Base-by-base conservation (phyloP, 2,888 invertebrate genomes). In the Dryobotodes eremita region DNA sequence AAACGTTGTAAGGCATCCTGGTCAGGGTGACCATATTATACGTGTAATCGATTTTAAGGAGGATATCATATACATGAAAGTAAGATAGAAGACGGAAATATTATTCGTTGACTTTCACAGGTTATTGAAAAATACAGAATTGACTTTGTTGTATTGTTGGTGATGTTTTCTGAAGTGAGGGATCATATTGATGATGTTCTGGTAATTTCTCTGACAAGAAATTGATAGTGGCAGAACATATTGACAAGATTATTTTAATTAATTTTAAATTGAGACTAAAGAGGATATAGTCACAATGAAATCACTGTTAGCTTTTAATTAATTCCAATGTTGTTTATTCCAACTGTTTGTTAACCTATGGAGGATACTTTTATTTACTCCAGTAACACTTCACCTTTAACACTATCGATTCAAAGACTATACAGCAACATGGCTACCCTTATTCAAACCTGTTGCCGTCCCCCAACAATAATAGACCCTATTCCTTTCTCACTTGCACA, bases 391-490 rank as follows among this genome's bases (percentile, higher is more conserved):
- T 77, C 83, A 82, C 20, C 62, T 76, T 59, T 42, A 82, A 48
- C 61, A 50, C 48, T n/a, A 76, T 76, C 36, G 61, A 80, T 68
- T 82, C 20, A 68, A 70, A 74, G 53, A 75, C 76, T 71, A 73
- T 50, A 75, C 75, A 78, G 15, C 4, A 55, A 70, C 70, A 80
- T 86, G 83, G 86, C 85, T 78, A 86, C 86, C 88, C 88, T 83
- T 72, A 78, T 79, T 75, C 82, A 91, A 92, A 91, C 91, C 91
- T 89, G 92, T 91, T 90, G 89, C 85, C 77, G 88, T 88, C 88
- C 86, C 89, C 79, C 84, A 82, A 86, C 85, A 74, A 89, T 90
- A 90, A 90, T 89, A 90, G 89, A 91, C 86, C 89, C 83, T 84
- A 88, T 71, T 80, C 69, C 75, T 36, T 62, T 94, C 92, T 89